Evolutionary conservation across 2,797 vertebrate species (phyloP).

Genomic region (Tauraco hartlaubi): DNA sequence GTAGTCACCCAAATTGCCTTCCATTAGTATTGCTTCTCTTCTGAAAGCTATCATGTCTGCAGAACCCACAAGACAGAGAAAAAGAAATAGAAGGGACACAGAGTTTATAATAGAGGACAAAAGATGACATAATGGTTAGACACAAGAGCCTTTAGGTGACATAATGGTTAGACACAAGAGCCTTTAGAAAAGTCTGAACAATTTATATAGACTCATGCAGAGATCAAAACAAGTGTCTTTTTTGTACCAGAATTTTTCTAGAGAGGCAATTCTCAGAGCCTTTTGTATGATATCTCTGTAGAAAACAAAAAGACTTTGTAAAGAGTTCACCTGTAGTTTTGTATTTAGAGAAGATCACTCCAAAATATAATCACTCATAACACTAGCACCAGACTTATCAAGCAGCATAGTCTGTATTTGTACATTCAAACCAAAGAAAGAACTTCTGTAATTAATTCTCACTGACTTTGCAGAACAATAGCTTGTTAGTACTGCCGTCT

Average conservation of each 20-base stretch:
- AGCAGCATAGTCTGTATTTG: not conserved
- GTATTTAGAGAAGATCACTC: not conserved
- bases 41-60: not conserved
- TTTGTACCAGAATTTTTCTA: not conserved
- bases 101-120: not conserved
- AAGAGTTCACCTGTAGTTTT: not conserved
- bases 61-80: not conserved
- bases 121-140: not conserved
- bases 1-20: not conserved
- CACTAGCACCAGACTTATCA: not conserved
- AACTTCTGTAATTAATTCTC: not conserved
- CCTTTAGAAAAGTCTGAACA: constrained; percentile 2
- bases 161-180: not conserved
- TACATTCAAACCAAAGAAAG: not conserved
- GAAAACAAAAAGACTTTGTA: not conserved
- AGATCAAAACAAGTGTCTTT: not conserved
- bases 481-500: constrained; percentile 8
- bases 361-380: not conserved
- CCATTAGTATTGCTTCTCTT: not conserved
- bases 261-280: not conserved
- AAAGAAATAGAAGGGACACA: not conserved
- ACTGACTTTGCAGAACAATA: not conserved
- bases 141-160: constrained; percentile 10
- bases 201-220: not conserved
- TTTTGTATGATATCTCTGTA: not conserved